phyloP scores from a whole-genome alignment of 2,113 vertebrate genomes.

The Centropristis striata region DNA sequence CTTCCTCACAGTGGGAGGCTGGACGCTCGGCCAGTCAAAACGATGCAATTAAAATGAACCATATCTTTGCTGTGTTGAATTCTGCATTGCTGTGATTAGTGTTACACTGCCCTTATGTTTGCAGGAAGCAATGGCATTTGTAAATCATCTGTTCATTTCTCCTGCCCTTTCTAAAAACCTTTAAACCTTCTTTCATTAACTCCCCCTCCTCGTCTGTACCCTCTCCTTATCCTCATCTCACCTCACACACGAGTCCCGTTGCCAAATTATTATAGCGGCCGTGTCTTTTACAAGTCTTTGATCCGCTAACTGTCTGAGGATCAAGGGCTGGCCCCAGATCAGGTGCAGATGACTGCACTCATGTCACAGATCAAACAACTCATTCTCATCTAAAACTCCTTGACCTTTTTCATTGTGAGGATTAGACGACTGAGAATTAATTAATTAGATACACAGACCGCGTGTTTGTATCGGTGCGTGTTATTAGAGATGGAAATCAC shows the following conservation, averaged over 20 bases:
- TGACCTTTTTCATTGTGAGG: neutral
- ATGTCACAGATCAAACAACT: conserved; percentile 12
- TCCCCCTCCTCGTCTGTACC: neutral
- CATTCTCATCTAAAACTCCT: neutral
- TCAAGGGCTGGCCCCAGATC: neutral
- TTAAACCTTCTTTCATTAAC: neutral
- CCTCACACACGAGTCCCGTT: neutral
- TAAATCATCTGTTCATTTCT: neutral
- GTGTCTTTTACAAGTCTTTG: neutral
- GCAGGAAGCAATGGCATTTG: neutral
- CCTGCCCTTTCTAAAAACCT: neutral
- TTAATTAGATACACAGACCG: neutral
- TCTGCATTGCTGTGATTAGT: neutral
- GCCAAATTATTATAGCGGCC: neutral
- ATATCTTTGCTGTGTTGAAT: neutral
- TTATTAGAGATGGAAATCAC: neutral
- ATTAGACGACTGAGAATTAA: neutral
- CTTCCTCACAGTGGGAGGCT: too few species aligned
- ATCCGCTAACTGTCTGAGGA: neutral
- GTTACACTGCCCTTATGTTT: neutral
- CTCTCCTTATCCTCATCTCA: neutral
- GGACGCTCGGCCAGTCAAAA: neutral
- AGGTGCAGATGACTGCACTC: conserved; percentile 6
- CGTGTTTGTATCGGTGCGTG: neutral
- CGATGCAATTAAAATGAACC: neutral